Percentiles rank a stretch among this genome's conserved stretches.
phyloP scores from a whole-genome alignment of 1,140 invertebrate species.

The Drosophila parvula region DNA sequence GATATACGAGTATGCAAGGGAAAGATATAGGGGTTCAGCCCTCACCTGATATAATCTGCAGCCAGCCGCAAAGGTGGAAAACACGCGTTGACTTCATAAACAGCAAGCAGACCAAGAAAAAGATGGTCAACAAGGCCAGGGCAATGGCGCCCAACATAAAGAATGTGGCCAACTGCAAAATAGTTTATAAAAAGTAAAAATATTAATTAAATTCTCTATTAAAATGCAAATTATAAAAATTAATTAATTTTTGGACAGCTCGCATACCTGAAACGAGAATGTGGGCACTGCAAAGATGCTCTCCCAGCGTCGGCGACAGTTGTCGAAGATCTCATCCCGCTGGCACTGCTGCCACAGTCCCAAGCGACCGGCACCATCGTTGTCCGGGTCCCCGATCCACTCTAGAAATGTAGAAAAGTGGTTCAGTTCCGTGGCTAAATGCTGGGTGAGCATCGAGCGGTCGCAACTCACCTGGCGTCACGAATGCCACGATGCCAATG shows the following conservation, averaged over 20 bases:
- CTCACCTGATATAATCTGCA: conserved; percentile 96
- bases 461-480: conserved; percentile 89
- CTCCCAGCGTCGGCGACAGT: conserved; percentile 92
- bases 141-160: conserved; percentile 94
- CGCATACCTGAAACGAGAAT: conserved; percentile 88
- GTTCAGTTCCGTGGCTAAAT: conserved; percentile 7
- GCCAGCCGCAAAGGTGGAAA: conserved; percentile 96
- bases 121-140: conserved; percentile 93
- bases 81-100: conserved; percentile 97
- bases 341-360: conserved; percentile 95
- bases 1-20: background rate
- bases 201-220: background rate
- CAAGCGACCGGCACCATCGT: conserved; percentile 94
- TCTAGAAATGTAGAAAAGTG: conserved; percentile 85
- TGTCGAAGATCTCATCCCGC: conserved; percentile 88
- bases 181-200: conserved; percentile 5
- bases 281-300: conserved; percentile 93
- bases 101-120: conserved; percentile 95
- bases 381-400: conserved; percentile 94
- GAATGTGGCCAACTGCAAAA: conserved; percentile 91
- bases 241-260: background rate
- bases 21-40: conserved; percentile 4
- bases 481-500: conserved; percentile 96
- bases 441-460: background rate
- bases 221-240: background rate